Evolutionary conservation across 1,140 invertebrate species (phyloP).

Genomic region (Cydia pomonella): DNA sequence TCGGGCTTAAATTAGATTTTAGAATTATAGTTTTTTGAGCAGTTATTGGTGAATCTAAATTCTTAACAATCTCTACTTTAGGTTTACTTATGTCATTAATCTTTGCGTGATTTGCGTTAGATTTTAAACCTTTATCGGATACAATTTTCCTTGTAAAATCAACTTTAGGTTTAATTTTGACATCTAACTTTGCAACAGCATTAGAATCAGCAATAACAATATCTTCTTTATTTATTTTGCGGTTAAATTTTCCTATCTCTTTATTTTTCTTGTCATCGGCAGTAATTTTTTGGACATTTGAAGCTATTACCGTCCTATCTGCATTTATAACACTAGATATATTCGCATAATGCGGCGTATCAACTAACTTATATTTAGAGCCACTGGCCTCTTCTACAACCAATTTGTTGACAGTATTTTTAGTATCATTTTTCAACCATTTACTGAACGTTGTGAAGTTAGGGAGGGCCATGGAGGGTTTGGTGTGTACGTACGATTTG

Average conservation of each 20-base stretch:
- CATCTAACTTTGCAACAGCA: neutral
- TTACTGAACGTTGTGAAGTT: neutral
- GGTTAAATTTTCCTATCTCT: conserved; percentile 6
- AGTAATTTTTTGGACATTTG: neutral
- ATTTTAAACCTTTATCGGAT: neutral
- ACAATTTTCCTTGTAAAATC: neutral
- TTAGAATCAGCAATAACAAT: conserved; percentile 34
- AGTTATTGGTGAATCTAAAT: neutral
- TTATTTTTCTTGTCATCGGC: conserved; percentile 13
- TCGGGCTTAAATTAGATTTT: neutral
- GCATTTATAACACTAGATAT: conserved; percentile 19
- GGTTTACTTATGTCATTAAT: neutral
- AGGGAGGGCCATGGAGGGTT: conserved; percentile 29
- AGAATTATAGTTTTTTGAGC: conserved; percentile 1
- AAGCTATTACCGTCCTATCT: neutral
- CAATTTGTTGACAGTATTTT: neutral
- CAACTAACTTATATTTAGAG: conserved; percentile 8
- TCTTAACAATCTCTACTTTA: neutral
- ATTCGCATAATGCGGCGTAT: neutral
- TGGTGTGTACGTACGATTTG: conserved; percentile 85
- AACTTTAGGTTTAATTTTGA: neutral
- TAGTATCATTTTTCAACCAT: no score
- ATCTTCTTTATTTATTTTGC: conserved; percentile 41
- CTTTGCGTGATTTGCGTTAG: neutral
- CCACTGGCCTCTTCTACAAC: neutral